Evolutionary conservation across 2,888 invertebrate species (phyloP).

Genomic region (Nomada ruficornis): DNA sequence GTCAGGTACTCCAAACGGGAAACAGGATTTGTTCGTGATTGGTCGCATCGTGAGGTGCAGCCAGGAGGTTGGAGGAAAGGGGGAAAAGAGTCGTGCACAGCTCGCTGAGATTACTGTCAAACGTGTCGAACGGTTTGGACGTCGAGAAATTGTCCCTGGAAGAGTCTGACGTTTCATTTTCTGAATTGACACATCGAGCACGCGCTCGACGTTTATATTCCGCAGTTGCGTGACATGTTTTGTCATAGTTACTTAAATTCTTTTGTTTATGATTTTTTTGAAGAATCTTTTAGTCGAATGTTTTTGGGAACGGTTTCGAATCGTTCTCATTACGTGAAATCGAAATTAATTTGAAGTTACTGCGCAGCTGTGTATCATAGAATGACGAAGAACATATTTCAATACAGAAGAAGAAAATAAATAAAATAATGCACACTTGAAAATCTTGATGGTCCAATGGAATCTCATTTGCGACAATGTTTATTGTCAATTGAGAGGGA

Average conservation of each 20-base stretch:
- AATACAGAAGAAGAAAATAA: too few species aligned
- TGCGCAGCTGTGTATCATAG: background rate
- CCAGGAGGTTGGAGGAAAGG: slow-evolving; percentile 8
- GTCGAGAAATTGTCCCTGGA: slow-evolving; percentile 68
- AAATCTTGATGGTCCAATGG: too few species aligned
- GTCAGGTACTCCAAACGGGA: slow-evolving; percentile 45
- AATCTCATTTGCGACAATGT: background rate
- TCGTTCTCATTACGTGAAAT: background rate
- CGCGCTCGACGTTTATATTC: slow-evolving; percentile 56
- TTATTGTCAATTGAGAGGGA: background rate
- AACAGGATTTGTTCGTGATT: slow-evolving; percentile 63
- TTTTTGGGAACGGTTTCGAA: background rate
- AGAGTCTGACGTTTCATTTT: slow-evolving; percentile 70
- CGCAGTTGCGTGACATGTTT: slow-evolving; percentile 30
- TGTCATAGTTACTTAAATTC: slow-evolving; percentile 37
- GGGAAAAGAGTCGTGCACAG: slow-evolving; percentile 48
- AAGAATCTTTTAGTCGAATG: background rate
- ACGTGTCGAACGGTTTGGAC: slow-evolving; percentile 67
- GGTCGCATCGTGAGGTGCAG: slow-evolving; percentile 55
- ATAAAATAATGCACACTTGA: too few species aligned
- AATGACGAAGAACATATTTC: too few species aligned
- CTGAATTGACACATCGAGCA: slow-evolving; percentile 48
- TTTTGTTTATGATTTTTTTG: background rate
- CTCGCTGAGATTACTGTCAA: slow-evolving; percentile 71
- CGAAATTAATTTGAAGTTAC: background rate